Base-by-base conservation (phyloP, 2,113 vertebrate species). In the Sorex araneus region DNA sequence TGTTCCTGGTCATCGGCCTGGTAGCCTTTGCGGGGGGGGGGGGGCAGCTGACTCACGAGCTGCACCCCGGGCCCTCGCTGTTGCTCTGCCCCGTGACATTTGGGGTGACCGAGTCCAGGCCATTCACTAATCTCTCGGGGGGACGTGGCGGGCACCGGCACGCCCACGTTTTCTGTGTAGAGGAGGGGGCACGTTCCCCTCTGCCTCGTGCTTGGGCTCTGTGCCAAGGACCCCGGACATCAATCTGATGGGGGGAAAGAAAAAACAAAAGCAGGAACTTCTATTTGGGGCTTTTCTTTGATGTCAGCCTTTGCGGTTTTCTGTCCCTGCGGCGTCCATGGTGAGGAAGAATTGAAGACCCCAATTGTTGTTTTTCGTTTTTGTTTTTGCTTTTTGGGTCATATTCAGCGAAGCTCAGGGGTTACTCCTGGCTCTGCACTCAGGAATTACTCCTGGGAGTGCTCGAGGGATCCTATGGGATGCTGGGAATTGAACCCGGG, bases 231-330 rank as follows among this genome's bases (percentile, higher is more conserved):
- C 8, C 40, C 32, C 45, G 43, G 78, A 76, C 71, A 73, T 66
- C 40, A 73, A 64, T 70, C 11, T 43, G 40, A 54, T 21, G 27
- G 23, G 23, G 11, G 54, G n/a, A n/a, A n/a, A 79, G 32, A 67
- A 45, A 77, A n/a, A 57, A 91, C n/a, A 50, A 13, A 50, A 25
- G 23, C 32, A 70, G 54, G 54, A 54, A 13, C 13, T 54, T 54
- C 15, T 16, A 54, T 54, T 54, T 54, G 54, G 54, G 13, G 54
- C 54, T 23, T 57, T 90, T 74, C 32, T 54, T 79, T 74, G n/a
- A 34, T 19, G 81, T 40, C 71, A 43, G 18, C 73, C 34, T 73
- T 80, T 85, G 80, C 40, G 66, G 30, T 93, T 90, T 73, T 45
- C 57, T 21, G 23, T 67, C 16, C 3, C 1, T 75, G 19, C 11